Conservation (phyloP, 35 echinoderm and acorn worm genomes). For the Patiria miniata region DNA sequence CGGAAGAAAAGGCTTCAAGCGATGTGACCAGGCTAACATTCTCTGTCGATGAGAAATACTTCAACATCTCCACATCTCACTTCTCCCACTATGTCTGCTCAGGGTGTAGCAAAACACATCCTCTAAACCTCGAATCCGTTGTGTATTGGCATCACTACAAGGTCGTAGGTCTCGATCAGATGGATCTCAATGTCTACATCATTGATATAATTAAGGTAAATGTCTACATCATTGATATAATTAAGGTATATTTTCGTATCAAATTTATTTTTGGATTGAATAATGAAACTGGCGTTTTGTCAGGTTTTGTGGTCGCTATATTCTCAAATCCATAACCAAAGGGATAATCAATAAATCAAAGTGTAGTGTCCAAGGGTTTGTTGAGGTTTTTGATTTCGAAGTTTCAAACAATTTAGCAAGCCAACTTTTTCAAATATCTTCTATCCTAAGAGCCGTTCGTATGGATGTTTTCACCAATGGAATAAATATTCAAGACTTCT, state of each 20-base stretch:
- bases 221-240: neutral
- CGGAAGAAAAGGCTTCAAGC: neutral
- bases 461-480: too few species aligned
- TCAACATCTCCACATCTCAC: constrained; percentile 33
- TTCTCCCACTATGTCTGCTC: constrained; percentile 46
- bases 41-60: neutral
- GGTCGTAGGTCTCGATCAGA: neutral
- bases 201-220: constrained; percentile 30
- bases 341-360: too few species aligned
- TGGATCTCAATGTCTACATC: constrained; percentile 35
- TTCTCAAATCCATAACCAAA: too few species aligned
- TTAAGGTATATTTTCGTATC: constrained; percentile 22
- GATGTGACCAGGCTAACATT: neutral
- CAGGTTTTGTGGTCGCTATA: too few species aligned
- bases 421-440: too few species aligned
- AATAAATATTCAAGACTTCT: too few species aligned
- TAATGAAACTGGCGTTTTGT: too few species aligned
- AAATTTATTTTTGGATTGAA: too few species aligned
- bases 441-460: too few species aligned
- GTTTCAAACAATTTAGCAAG: too few species aligned
- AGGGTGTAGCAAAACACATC: constrained; percentile 35
- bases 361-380: too few species aligned
- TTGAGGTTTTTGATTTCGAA: too few species aligned
- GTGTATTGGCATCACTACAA: constrained; percentile 15
- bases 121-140: constrained; percentile 23